These are phyloP conservation scores for Toxonevra muliebris DNA, from an alignment of 2,888 invertebrate genomes.

Conservation along the genomic window DNA sequence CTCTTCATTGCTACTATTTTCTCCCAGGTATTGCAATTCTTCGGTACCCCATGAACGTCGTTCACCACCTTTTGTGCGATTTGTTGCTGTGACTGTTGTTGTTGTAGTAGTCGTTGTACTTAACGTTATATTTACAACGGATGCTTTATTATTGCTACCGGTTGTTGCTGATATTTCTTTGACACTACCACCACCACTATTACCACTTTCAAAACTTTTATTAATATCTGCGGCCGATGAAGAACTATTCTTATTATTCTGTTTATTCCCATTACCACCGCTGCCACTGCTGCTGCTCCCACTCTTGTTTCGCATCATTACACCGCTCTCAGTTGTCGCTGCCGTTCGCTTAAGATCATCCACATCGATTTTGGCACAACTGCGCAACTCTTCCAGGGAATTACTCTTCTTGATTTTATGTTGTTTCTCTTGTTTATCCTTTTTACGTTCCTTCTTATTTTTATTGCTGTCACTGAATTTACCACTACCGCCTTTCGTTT, in stretches of 20 bases:
- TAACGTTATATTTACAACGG: constrained; percentile 26
- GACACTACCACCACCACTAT: constrained; percentile 46
- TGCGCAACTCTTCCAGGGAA: constrained; percentile 80
- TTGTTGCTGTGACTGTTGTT: constrained; percentile 39
- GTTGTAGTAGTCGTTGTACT: constrained; percentile 27
- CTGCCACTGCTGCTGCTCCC: constrained; percentile 21
- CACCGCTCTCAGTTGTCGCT: constrained; percentile 57
- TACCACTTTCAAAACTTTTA: constrained; percentile 51
- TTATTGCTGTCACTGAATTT: constrained; percentile 44
- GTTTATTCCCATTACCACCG: constrained; percentile 37
- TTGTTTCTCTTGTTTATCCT: constrained; percentile 63
- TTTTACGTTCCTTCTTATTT: constrained; percentile 64
- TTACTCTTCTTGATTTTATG: constrained; percentile 73
- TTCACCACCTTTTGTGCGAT: constrained; percentile 59
- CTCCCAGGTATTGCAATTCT: constrained; percentile 67
- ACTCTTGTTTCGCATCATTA: constrained; percentile 57
- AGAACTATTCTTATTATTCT: constrained; percentile 55
- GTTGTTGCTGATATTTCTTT: constrained; percentile 31
- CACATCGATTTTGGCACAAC: constrained; percentile 78
- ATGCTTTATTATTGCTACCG: constrained; percentile 23
- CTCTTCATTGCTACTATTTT: constrained; percentile 46
- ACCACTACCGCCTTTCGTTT: constrained; percentile 46
- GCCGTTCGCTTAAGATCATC: constrained; percentile 66
- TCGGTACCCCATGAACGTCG: constrained; percentile 77
- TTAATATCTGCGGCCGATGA: constrained; percentile 54